Conservation (phyloP, 2,797 vertebrate genomes). For the Melanotaenia boesemani region DNA sequence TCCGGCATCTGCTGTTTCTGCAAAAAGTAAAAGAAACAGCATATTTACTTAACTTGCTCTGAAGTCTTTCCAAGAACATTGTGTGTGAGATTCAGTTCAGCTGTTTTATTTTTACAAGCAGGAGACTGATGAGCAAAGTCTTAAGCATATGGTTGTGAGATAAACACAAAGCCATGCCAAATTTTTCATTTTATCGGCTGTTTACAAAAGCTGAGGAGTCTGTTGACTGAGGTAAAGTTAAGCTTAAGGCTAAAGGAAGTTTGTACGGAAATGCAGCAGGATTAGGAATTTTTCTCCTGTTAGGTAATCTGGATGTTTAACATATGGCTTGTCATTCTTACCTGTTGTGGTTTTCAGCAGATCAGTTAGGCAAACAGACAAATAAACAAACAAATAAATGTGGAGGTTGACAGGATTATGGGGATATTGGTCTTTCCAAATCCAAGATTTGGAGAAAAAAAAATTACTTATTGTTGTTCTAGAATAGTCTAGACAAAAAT, state of each 20-base stretch:
- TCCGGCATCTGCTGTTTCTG: constrained; percentile 44
- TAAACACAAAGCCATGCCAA: constrained; percentile 18
- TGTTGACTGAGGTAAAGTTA: not conserved
- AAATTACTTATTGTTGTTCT: too few species aligned
- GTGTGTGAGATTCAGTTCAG: constrained; percentile 35
- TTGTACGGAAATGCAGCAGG: not conserved
- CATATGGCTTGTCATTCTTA: not conserved
- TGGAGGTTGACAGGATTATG: too few species aligned
- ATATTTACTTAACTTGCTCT: constrained; percentile 41
- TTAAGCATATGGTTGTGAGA: constrained; percentile 18
- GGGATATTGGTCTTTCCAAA: too few species aligned
- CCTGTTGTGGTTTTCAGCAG: not conserved
- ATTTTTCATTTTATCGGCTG: constrained; percentile 34
- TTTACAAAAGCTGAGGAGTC: constrained; percentile 5
- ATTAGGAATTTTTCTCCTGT: not conserved
- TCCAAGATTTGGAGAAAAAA: too few species aligned
- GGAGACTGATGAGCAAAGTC: constrained; percentile 2
- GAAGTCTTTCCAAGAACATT: constrained; percentile 56
- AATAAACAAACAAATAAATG: too few species aligned
- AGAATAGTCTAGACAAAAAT: too few species aligned
- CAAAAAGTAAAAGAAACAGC: constrained; percentile 12
- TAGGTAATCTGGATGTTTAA: constrained; percentile 1
- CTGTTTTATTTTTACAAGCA: constrained; percentile 25
- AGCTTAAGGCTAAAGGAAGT: not conserved
- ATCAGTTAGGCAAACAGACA: too few species aligned